Evolutionary conservation across 2,113 vertebrate species (phyloP), one percentile per base, ranked within the genome.

Genomic region (Genyomyrus donnyi): DNA sequence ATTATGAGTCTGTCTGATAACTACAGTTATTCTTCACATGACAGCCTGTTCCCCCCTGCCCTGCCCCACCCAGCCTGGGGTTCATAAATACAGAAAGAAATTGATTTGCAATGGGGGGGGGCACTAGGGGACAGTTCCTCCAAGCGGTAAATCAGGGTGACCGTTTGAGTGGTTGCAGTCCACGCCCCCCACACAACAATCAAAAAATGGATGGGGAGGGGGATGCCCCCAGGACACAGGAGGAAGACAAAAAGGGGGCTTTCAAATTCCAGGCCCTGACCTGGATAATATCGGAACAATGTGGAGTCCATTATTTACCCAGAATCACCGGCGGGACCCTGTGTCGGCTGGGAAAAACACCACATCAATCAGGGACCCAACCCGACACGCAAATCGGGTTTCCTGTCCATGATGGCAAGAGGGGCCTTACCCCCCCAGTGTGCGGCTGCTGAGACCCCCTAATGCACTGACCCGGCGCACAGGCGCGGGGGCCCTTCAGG

Each of bases 251-350:
- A 13, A 66, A 46, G 19, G 50, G n/a, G 27, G 11, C 27, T 87
- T 87, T 53, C 31, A 62, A 15, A 45, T 45, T 62, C 31, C 39
- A 45, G 35, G 39, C 56, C 87, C 35, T 13, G 39, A 58, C 87
- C 56, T 88, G 87, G 87, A 88, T 46, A 88, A 45, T 88, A 56
- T 88, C 27, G 17, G 8, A 53, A 88, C 86, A 88, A 88, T 88
- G 39, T 50, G 52, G 52, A 24, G 31, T 21, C 31, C 87, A 58
- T 58, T 88, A 88, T 58, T 58, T 88, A 24, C 53, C 85, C 19
- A 19, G n/a, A 58, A 56, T 58, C 31, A 62, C 31, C 8, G 8
- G 87, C 8, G 17, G 39, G 56, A 66, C 42, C 24, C 27, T 11
- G 5, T 10, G 4, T 62, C 24, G 5, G 8, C 42, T 46, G 0